A percentile compares a stretch with the other conserved stretches of the same genome.
Evolutionary conservation across 2,113 vertebrate genomes (phyloP).

Genomic region (Hystrix brachyura): DNA sequence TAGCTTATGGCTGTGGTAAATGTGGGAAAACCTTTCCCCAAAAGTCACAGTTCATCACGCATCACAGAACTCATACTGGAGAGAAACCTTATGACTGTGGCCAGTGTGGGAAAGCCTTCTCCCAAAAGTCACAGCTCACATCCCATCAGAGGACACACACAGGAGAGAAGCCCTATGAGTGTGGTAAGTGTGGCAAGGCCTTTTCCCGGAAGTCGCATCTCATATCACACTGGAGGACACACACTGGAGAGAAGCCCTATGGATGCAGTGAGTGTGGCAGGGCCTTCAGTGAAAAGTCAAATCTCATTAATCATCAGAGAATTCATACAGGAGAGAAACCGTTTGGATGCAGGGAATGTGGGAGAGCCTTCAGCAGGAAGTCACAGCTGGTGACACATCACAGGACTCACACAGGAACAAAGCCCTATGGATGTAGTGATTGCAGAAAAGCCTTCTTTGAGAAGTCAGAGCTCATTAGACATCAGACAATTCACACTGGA

Average conservation of each 20-base stretch:
- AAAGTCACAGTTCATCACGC: constrained; percentile 75
- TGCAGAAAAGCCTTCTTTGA: constrained; percentile 74
- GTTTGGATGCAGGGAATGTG: constrained; percentile 78
- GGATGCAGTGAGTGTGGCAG: constrained; percentile 69
- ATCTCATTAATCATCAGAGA: background rate
- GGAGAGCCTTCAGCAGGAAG: constrained; percentile 85
- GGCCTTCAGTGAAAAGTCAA: constrained; percentile 58
- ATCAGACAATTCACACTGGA: constrained; percentile 74
- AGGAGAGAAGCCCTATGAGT: constrained; percentile 74
- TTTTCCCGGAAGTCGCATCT: constrained; percentile 77
- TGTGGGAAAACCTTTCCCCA: constrained; percentile 74
- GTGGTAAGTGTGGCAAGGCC: constrained; percentile 76
- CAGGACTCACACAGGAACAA: constrained; percentile 74
- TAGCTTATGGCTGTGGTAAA: constrained; percentile 74
- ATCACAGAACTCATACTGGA: constrained; percentile 30
- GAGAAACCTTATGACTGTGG: constrained; percentile 78
- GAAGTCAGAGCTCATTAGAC: constrained; percentile 72
- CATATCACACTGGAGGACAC: constrained; percentile 77
- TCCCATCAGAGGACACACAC: constrained; percentile 79
- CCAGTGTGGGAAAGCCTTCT: constrained; percentile 80
- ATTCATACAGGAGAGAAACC: constrained; percentile 59
- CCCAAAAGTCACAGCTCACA: constrained; percentile 79
- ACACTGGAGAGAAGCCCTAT: constrained; percentile 79
- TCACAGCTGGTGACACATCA: constrained; percentile 80
- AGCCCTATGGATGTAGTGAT: constrained; percentile 70